Evolutionary conservation across 2,113 vertebrate genomes (phyloP).

Genomic region (Zosterops hypoxanthus): DNA sequence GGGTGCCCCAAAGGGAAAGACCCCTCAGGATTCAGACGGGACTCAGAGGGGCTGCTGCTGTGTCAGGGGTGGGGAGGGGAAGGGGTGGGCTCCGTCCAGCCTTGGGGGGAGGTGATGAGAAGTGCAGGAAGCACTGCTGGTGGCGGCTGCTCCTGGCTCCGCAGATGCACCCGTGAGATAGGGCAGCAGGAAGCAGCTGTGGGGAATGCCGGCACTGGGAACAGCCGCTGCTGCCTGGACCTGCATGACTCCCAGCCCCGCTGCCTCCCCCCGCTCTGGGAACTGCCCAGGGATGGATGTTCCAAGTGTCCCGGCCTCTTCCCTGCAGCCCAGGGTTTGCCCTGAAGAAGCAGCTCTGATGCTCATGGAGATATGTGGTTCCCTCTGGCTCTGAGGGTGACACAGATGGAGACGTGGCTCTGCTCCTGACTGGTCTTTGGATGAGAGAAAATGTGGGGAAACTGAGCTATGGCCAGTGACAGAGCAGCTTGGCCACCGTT

Average conservation of each 20-base stretch:
- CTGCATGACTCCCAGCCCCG: background rate
- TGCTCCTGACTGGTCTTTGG: background rate
- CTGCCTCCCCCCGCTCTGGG: rapidly evolving
- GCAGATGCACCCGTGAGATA: conserved; percentile 75
- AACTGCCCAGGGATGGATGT: background rate
- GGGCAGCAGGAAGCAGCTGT: conserved; percentile 79
- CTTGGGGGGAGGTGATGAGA: conserved; percentile 63
- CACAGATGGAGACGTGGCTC: background rate
- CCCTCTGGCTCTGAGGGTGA: background rate
- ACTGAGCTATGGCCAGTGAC: background rate
- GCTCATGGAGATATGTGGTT: background rate
- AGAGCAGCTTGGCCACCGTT: background rate
- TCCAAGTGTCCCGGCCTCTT: background rate
- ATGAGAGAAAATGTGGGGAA: background rate
- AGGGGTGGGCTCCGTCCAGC: conserved; percentile 22
- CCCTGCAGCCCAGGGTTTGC: background rate
- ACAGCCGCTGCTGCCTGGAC: conserved; percentile 27
- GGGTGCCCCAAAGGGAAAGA: background rate
- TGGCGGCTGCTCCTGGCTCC: conserved; percentile 44
- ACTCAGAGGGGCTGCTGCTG: background rate
- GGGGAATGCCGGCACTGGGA: conserved; percentile 71
- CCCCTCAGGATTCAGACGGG: background rate
- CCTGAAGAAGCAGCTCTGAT: background rate
- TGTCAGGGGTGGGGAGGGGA: background rate
- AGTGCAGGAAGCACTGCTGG: conserved; percentile 60